A percentile compares a stretch with the other conserved stretches of the same genome.
These are phyloP conservation scores for Panagrolaimus sp. DNA, from an alignment of 1,140 invertebrate species.

Conservation along the genomic window DNA sequence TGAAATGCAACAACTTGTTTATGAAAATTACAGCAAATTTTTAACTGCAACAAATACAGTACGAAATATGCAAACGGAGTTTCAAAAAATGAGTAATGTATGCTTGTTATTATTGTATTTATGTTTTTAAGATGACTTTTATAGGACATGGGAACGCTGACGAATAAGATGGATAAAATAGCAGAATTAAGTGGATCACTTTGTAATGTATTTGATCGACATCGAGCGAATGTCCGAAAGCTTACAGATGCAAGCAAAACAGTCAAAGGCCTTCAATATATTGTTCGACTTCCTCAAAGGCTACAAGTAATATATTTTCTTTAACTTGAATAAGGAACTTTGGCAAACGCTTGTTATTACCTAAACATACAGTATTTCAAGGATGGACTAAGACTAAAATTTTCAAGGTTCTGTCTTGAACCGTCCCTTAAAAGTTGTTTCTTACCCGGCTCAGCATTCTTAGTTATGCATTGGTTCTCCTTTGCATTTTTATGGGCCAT, in stretches of 20 bases:
- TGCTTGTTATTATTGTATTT: background rate
- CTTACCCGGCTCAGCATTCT: too few species aligned
- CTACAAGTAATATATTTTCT: background rate
- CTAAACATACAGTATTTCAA: too few species aligned
- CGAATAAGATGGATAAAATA: conserved; percentile 31
- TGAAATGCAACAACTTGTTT: conserved; percentile 44
- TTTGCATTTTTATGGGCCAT: conserved; percentile 5
- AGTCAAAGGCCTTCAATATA: conserved; percentile 32
- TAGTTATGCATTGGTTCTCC: background rate
- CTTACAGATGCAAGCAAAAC: conserved; percentile 37
- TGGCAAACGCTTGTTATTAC: too few species aligned
- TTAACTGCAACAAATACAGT: conserved; percentile 45
- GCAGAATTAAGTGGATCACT: conserved; percentile 29
- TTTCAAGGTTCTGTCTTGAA: too few species aligned
- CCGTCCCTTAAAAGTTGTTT: too few species aligned
- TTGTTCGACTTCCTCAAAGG: conserved; percentile 33
- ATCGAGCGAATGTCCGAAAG: conserved; percentile 35
- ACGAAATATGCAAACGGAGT: conserved; percentile 35
- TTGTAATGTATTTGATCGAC: conserved; percentile 31
- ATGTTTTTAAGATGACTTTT: background rate
- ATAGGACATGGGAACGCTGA: conserved; percentile 34
- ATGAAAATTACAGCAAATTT: conserved; percentile 49
- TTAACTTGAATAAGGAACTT: background rate
- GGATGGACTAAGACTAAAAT: too few species aligned
- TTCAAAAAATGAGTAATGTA: conserved; percentile 35